Evolutionary conservation across 1,140 invertebrate species (phyloP), one percentile per base, ranked within the genome.

Genomic region (Ctenoplectra terminalis): DNA sequence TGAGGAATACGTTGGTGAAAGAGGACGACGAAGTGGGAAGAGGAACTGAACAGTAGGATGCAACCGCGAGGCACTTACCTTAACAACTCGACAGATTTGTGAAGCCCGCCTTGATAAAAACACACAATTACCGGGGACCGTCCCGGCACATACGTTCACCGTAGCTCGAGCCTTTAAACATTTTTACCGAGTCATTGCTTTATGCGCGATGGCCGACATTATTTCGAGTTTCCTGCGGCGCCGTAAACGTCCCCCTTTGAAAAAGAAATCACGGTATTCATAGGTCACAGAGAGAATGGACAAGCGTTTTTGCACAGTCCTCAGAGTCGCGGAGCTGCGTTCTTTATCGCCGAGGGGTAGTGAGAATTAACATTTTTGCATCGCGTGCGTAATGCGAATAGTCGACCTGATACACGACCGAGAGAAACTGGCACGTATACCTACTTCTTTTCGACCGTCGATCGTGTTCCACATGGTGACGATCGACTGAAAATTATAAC

Each of bases 11-110:
- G 20, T 31, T 29, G 23, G 54, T 31, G 20, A 60, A 43, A 61
- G 50, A 64, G 43, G 34, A 63, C 17, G 40, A 66, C 64, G 43
- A 54, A 37, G 34, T 13, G 26, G 54, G 40, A 54, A 75, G 40
- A 54, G 69, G 37, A 34, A 48, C 66, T 34, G 29, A 77, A 77
- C 60, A 50, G 83, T 81, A 72, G 70, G 69, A 81, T 52, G 70
- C 76, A 70, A 71, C 67, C 64, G 54, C 54, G 31, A 61, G 40
- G 56, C 78, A 61, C 64, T 86, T 86, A 86, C 64, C 73, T 86
- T 72, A 73, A 88, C 84, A 60, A 83, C 84, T 64, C 81, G 81
- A 63, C 81, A 81, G 81, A 88, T 88, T 88, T 88, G 84, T 74
- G 84, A 86, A 82, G 64, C 63, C 34, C 84, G 64, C 48, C 48